Percentiles rank a stretch among this genome's conserved stretches.
Evolutionary conservation across 2,797 vertebrate genomes (phyloP).

Genomic region (Bradypodion ventrale): DNA sequence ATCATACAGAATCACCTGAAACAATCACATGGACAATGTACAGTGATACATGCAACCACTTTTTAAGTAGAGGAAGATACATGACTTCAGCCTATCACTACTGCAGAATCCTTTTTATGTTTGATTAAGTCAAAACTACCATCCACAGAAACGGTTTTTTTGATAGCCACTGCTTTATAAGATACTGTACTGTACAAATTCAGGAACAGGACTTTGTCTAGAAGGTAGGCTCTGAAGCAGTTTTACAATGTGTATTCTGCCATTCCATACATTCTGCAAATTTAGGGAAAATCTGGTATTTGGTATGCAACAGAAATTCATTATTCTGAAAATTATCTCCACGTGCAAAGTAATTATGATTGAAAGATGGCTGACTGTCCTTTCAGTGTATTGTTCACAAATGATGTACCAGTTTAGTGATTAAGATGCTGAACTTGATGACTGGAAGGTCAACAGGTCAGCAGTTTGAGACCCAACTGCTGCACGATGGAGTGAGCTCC

Average conservation of each 20-base stretch:
- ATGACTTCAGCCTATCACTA: background rate
- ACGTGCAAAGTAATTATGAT: background rate
- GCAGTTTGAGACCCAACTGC: too few relatives aligned
- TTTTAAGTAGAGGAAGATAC: background rate
- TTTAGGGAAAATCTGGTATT: background rate
- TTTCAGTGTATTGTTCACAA: background rate
- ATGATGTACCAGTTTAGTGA: too few relatives aligned
- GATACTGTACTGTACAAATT: background rate
- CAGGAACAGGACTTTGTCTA: background rate
- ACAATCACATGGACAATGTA: background rate
- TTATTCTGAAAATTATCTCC: background rate
- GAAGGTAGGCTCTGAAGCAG: background rate
- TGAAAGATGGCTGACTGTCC: background rate
- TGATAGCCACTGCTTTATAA: background rate
- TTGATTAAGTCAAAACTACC: too few relatives aligned
- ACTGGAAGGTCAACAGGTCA: too few relatives aligned
- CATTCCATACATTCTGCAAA: background rate
- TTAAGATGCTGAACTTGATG: too few relatives aligned
- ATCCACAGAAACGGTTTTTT: too few relatives aligned
- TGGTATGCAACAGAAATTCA: background rate
- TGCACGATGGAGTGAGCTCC: too few relatives aligned
- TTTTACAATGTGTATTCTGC: background rate
- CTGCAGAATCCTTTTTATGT: background rate
- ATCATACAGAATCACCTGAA: background rate
- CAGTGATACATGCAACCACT: too few relatives aligned